Percentiles rank a stretch among this genome's conserved stretches.
These are phyloP conservation scores for Drosophila melanogaster DNA, from an alignment of 1,140 invertebrate species.

Conservation along the genomic window DNA sequence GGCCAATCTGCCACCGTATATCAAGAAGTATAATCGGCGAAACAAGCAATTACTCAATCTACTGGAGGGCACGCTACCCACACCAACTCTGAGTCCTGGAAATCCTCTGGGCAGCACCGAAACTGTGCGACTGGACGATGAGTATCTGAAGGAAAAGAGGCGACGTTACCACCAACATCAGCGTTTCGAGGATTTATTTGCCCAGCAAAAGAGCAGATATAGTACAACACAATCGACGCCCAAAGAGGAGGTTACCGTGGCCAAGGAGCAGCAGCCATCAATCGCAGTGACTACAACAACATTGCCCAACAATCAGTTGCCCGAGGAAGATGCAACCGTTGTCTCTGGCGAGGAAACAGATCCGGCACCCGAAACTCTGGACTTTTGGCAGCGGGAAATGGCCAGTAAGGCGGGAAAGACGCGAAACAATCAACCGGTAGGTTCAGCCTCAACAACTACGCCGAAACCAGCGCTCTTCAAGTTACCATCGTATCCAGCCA, in stretches of 20 bases:
- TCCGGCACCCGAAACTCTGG: background rate
- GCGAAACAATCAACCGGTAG: background rate
- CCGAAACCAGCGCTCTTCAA: conserved; percentile 66
- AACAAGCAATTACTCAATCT: conserved; percentile 79
- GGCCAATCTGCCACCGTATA: conserved; percentile 77
- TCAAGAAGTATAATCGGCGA: conserved; percentile 77
- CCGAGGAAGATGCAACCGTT: conserved; percentile 18
- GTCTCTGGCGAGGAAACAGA: conserved; percentile 4
- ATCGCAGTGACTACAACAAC: background rate
- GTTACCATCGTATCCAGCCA: conserved; percentile 72
- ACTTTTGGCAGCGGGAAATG: conserved; percentile 62
- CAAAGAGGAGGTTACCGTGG: background rate
- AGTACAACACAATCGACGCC: background rate
- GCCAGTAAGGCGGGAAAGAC: conserved; percentile 25
- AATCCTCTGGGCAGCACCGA: background rate
- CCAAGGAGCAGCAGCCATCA: background rate
- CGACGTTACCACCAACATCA: conserved; percentile 70
- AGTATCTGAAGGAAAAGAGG: conserved; percentile 75
- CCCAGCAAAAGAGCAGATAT: conserved; percentile 41
- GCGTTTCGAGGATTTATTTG: conserved; percentile 51
- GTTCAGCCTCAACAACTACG: conserved; percentile 8
- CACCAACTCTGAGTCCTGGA: conserved; percentile 32
- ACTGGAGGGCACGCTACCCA: conserved; percentile 71
- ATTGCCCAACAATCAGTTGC: conserved; percentile 29
- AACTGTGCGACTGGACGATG: conserved; percentile 64